Conservation (phyloP, 2,113 vertebrate genomes). For the Saccopteryx bilineata region DNA sequence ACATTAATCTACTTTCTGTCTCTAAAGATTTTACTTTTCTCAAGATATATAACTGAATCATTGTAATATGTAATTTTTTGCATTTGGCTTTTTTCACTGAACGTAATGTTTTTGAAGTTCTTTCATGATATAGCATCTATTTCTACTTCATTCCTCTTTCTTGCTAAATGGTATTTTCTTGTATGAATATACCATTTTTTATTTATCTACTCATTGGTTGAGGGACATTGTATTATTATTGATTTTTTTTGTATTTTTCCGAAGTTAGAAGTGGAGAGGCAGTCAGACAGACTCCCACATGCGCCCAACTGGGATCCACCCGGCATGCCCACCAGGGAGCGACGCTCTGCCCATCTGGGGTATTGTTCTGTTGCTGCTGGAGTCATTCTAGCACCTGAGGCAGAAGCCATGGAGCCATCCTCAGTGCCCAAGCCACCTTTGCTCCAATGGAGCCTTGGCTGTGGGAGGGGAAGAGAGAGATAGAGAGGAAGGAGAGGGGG, state of each 20-base stretch:
- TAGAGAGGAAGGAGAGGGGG: too few species aligned
- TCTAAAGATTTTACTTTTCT: constrained; percentile 26
- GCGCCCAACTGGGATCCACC: too few species aligned
- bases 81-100: neutral
- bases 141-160: neutral
- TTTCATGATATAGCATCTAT: neutral
- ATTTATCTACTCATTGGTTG: neutral
- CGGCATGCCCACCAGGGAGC: too few species aligned
- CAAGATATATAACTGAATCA: neutral
- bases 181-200: neutral
- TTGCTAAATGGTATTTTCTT: neutral
- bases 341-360: too few species aligned
- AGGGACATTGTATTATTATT: neutral
- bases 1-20: neutral
- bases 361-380: too few species aligned
- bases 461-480: too few species aligned
- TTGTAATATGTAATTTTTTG: neutral
- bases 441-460: too few species aligned
- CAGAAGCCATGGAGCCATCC: too few species aligned
- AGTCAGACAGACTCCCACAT: too few species aligned
- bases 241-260: neutral
- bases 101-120: neutral
- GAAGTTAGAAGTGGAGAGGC: too few species aligned
- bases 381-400: too few species aligned
- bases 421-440: too few species aligned